Percentiles rank a stretch among this genome's conserved stretches.
These are phyloP conservation scores for Mesocricetus auratus DNA, from an alignment of 2,113 vertebrate species.

Conservation along the genomic window DNA sequence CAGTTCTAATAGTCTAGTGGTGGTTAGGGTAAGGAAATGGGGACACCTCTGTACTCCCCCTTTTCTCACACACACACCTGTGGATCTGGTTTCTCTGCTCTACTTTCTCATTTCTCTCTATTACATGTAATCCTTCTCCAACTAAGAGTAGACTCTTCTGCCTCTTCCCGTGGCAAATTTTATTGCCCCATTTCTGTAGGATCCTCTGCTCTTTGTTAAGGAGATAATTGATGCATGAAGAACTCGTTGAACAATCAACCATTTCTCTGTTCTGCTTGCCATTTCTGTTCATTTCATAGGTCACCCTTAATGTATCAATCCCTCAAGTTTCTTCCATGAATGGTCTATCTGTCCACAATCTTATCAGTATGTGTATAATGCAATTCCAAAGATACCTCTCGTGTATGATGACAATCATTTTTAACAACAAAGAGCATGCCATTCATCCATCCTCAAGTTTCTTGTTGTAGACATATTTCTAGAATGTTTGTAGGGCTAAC, in stretches of 20 bases:
- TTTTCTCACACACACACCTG: background rate
- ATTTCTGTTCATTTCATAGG: conserved; percentile 40
- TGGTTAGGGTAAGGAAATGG: background rate
- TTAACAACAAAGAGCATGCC: background rate
- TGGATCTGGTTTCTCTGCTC: conserved; percentile 27
- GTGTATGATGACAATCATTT: conserved; percentile 3
- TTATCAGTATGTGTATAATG: background rate
- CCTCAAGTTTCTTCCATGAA: conserved; percentile 26
- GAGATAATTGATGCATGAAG: conserved; percentile 42
- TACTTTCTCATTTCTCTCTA: conserved; percentile 49
- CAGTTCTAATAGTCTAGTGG: background rate
- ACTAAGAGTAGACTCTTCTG: conserved; percentile 38
- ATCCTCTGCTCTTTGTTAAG: conserved; percentile 58
- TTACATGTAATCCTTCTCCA: background rate
- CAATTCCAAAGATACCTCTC: conserved; percentile 35
- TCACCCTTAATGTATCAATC: conserved; percentile 18
- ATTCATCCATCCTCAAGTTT: conserved; percentile 53
- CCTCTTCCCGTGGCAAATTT: conserved; percentile 64
- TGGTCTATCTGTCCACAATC: conserved; percentile 30
- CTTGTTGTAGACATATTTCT: conserved; percentile 47
- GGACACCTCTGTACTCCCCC: background rate
- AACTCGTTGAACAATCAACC: conserved; percentile 39
- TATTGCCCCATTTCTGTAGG: conserved; percentile 44
- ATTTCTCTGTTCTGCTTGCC: conserved; percentile 50
- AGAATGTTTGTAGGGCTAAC: conserved; percentile 32